Conservation (phyloP, 2,888 invertebrate species). For the Odiellus spinosus region DNA sequence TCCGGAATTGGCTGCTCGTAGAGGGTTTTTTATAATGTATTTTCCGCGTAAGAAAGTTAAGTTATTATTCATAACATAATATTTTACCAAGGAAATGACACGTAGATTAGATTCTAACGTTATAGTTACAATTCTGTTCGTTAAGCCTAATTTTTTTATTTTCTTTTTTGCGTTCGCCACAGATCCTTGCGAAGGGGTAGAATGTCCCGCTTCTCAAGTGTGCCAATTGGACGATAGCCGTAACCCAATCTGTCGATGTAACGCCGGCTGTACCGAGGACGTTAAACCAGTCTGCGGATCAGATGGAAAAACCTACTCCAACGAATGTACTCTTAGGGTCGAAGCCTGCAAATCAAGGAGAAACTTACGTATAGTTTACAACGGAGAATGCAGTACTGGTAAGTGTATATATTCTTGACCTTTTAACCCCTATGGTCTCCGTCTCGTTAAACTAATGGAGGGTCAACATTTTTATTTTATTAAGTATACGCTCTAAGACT, state of each 20-base stretch:
- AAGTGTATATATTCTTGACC: conserved; percentile 16
- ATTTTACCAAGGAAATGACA: too few species aligned
- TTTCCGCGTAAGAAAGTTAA: too few species aligned
- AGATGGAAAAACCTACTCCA: conserved; percentile 48
- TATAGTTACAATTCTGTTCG: too few species aligned
- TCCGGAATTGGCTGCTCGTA: too few species aligned
- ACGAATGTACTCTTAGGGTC: conserved; percentile 60
- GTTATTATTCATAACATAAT: too few species aligned
- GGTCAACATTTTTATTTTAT: too few species aligned
- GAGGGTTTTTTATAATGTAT: too few species aligned
- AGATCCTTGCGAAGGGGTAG: conserved; percentile 71
- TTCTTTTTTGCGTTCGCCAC: too few species aligned
- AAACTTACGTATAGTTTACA: conserved; percentile 57
- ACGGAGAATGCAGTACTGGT: conserved; percentile 69
- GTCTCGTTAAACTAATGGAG: too few species aligned
- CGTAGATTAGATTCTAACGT: too few species aligned
- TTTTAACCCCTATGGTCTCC: too few species aligned
- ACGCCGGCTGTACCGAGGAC: conserved; percentile 39
- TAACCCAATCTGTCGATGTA: conserved; percentile 61
- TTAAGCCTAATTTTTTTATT: conserved; percentile 1
- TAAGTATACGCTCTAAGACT: too few species aligned
- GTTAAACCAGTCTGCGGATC: conserved; percentile 46
- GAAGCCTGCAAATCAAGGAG: conserved; percentile 59
- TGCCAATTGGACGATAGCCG: conserved; percentile 66
- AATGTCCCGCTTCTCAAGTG: conserved; percentile 59